A percentile compares a stretch with the other conserved stretches of the same genome.
Conservation (phyloP, 2,113 vertebrate species). For the Leptosomus discolor region DNA sequence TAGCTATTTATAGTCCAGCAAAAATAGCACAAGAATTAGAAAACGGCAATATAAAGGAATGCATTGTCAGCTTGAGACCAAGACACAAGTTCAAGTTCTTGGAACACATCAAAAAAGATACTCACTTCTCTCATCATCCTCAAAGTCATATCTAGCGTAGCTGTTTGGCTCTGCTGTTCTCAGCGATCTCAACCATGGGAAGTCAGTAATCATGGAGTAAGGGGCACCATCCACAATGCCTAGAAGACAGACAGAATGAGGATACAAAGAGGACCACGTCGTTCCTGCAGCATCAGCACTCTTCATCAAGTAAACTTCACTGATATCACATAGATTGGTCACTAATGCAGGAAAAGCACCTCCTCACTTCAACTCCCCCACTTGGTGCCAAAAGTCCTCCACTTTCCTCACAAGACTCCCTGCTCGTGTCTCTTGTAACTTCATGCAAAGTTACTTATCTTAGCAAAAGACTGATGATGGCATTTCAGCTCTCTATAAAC, state of each 20-base stretch:
- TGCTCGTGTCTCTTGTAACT: no score
- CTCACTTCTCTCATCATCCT: conserved; percentile 97
- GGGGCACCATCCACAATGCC: conserved; percentile 92
- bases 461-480: background rate
- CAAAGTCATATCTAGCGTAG: conserved; percentile 95
- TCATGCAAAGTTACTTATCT: background rate
- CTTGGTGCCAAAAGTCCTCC: background rate
- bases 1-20: background rate
- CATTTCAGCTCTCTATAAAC: background rate
- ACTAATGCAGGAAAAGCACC: background rate
- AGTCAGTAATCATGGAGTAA: conserved; percentile 96
- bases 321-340: background rate
- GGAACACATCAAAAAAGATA: background rate
- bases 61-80: background rate
- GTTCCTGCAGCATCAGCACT: background rate
- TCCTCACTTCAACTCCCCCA: background rate
- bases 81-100: background rate
- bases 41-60: background rate
- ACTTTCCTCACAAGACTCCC: background rate
- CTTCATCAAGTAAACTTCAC: background rate
- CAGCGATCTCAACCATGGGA: conserved; percentile 94
- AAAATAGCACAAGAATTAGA: background rate
- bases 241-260: conserved; percentile 45
- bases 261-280: background rate
- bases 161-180: conserved; percentile 93